A percentile compares a stretch with the other conserved stretches of the same genome.
These are phyloP conservation scores for Trichopria drosophilae DNA, from an alignment of 2,888 invertebrate genomes.

Conservation along the genomic window DNA sequence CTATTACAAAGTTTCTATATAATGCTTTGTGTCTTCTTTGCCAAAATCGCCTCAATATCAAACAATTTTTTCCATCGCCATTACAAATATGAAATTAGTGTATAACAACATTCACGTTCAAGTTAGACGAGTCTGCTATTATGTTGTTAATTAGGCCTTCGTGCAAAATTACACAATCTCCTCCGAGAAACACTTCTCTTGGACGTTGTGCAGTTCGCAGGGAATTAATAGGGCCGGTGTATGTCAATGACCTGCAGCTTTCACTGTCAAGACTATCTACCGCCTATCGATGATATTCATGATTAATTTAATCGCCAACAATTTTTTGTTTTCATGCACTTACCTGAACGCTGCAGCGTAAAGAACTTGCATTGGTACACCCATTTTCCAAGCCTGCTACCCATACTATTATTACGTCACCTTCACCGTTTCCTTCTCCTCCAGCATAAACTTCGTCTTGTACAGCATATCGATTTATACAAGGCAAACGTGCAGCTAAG, in stretches of 20 bases:
- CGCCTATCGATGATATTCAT: slow-evolving; percentile 38
- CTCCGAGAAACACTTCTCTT: slow-evolving; percentile 47
- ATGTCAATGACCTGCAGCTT: slow-evolving; percentile 50
- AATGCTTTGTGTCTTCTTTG: slow-evolving; percentile 21
- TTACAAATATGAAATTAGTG: slow-evolving; percentile 39
- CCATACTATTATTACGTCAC: slow-evolving; percentile 52
- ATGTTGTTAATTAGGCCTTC: slow-evolving; percentile 50
- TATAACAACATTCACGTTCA: slow-evolving; percentile 51
- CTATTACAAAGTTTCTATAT: slow-evolving; percentile 43
- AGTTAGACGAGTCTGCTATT: slow-evolving; percentile 43
- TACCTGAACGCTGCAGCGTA: slow-evolving; percentile 53
- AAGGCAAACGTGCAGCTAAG: slow-evolving; percentile 48
- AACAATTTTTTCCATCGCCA: background rate
- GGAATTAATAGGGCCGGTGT: slow-evolving; percentile 53
- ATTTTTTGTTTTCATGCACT: background rate
- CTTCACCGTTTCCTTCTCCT: slow-evolving; percentile 39
- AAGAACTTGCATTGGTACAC: slow-evolving; percentile 38
- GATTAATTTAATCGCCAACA: background rate
- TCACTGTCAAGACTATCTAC: slow-evolving; percentile 48
- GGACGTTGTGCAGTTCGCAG: slow-evolving; percentile 51
- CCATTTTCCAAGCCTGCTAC: slow-evolving; percentile 53
- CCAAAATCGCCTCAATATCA: background rate
- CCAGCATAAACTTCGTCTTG: slow-evolving; percentile 36
- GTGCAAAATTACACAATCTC: slow-evolving; percentile 53
- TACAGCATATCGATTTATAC: slow-evolving; percentile 33